phyloP scores from a whole-genome alignment of 2,113 vertebrate genomes.

The Psittacus erithacus region DNA sequence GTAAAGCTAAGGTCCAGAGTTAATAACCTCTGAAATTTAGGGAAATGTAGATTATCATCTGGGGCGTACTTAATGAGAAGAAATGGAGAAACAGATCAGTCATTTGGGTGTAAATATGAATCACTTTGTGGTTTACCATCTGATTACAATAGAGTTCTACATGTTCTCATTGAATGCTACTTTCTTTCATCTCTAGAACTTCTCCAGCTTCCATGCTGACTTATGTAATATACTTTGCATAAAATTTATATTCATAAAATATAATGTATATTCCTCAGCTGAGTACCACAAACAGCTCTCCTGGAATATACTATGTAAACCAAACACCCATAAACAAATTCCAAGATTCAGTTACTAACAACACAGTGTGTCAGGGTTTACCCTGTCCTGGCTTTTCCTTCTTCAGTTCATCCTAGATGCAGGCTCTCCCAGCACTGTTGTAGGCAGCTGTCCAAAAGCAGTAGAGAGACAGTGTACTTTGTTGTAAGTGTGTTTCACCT shows the following conservation, averaged over 20 bases:
- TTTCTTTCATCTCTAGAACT: neutral
- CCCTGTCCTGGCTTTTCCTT: neutral
- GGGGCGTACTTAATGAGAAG: neutral
- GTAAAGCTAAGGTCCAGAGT: neutral
- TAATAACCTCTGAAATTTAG: neutral
- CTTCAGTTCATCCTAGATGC: neutral
- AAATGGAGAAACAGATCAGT: conserved; percentile 12
- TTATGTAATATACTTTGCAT: neutral
- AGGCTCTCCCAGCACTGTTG: neutral
- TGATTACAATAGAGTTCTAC: neutral
- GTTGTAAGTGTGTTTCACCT: neutral
- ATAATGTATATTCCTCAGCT: neutral
- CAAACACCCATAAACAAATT: neutral
- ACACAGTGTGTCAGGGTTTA: neutral
- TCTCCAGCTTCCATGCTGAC: neutral
- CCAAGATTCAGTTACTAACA: neutral
- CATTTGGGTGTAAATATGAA: neutral
- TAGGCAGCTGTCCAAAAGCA: neutral
- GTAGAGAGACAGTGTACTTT: neutral
- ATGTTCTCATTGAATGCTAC: neutral
- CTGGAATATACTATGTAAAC: neutral
- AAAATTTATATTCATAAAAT: neutral
- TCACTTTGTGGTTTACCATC: neutral
- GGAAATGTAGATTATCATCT: neutral
- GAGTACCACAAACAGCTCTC: neutral